These are phyloP conservation scores for Lasioglossum baleicum DNA, from an alignment of 1,140 invertebrate genomes.

Conservation along the genomic window DNA sequence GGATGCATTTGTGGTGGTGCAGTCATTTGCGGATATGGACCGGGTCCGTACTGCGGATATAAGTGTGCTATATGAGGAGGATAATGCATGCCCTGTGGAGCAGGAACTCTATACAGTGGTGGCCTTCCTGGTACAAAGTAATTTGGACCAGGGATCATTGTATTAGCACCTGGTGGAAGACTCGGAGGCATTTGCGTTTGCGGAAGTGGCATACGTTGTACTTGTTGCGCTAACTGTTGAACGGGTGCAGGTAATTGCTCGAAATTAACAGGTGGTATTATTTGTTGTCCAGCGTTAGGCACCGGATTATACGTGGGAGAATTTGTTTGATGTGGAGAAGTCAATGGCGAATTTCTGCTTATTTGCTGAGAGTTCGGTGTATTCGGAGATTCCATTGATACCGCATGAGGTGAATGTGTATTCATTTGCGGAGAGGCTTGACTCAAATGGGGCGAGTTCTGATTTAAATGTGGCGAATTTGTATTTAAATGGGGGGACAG, in stretches of 20 bases:
- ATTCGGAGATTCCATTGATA: slow-evolving; percentile 54
- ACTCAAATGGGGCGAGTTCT: slow-evolving; percentile 58
- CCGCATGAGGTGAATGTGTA: slow-evolving; percentile 56
- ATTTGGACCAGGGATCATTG: slow-evolving; percentile 73
- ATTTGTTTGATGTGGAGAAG: slow-evolving; percentile 67
- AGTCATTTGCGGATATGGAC: slow-evolving; percentile 68
- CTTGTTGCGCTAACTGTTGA: slow-evolving; percentile 80
- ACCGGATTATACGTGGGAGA: slow-evolving; percentile 68
- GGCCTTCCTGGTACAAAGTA: slow-evolving; percentile 74
- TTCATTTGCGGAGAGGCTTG: slow-evolving; percentile 62
- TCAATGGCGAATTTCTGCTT: slow-evolving; percentile 65
- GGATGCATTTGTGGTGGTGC: slow-evolving; percentile 78
- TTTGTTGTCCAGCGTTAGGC: slow-evolving; percentile 49
- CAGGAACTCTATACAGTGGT: slow-evolving; percentile 72
- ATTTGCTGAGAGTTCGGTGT: slow-evolving; percentile 56
- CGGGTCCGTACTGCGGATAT: slow-evolving; percentile 69
- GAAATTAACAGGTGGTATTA: slow-evolving; percentile 74
- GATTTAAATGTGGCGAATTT: slow-evolving; percentile 66
- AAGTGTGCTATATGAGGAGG: slow-evolving; percentile 68
- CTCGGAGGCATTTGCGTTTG: slow-evolving; percentile 71
- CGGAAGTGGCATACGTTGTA: slow-evolving; percentile 78
- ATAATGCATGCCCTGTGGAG: slow-evolving; percentile 73
- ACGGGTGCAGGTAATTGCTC: slow-evolving; percentile 79
- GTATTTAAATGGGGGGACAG: slow-evolving; percentile 63
- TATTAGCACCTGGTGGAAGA: slow-evolving; percentile 72